A percentile compares a stretch with the other conserved stretches of the same genome.
Evolutionary conservation across 2,113 vertebrate genomes (phyloP).

Genomic region (Bos indicus): DNA sequence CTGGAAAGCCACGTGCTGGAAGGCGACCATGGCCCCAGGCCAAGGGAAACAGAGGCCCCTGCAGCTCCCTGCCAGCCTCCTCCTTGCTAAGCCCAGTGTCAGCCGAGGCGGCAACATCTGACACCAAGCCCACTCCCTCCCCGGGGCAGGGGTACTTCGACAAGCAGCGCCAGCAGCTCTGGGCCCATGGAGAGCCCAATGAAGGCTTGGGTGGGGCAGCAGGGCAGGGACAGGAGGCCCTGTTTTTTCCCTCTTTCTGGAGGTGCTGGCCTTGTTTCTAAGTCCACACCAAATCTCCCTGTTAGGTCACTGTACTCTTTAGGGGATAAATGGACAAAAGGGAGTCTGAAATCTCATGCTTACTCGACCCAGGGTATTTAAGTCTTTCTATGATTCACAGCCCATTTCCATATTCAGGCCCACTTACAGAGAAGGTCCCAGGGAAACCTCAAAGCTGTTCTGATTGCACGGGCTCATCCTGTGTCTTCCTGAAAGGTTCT

Average conservation of each 20-base stretch:
- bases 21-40: not conserved
- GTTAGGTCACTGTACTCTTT: not conserved
- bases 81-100: not conserved
- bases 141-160: fast-evolving
- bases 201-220: not conserved
- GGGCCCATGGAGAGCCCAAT: not conserved
- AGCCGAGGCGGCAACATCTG: not conserved
- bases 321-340: constrained; percentile 8
- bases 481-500: constrained; percentile 72
- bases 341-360: not conserved
- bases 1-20: constrained; percentile 54
- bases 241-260: not conserved
- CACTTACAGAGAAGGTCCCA: not conserved
- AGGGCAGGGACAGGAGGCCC: too few species aligned
- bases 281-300: not conserved
- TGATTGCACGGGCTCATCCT: not conserved
- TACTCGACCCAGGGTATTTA: constrained; percentile 26
- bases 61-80: not conserved
- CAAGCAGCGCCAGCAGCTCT: fast-evolving
- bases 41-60: constrained; percentile 38
- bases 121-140: fast-evolving
- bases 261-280: not conserved
- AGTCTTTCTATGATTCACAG: constrained; percentile 73
- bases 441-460: constrained; percentile 62
- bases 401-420: constrained; percentile 19